Evolutionary conservation across 2,113 vertebrate genomes (phyloP), one percentile per base, ranked within the genome.

Genomic region (Toxostoma redivivum): DNA sequence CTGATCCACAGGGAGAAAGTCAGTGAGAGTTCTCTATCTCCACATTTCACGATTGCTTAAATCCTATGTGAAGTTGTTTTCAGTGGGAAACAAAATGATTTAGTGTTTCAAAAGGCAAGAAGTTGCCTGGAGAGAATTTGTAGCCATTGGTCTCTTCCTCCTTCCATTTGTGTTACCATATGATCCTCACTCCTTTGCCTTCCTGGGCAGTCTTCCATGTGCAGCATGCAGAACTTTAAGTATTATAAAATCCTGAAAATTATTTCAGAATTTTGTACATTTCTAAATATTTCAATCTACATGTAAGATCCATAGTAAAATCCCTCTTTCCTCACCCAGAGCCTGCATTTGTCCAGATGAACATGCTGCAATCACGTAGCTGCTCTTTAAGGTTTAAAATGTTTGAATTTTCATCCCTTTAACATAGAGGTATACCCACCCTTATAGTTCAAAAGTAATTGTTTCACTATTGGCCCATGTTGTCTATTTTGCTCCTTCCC

Each of bases 291-390:
- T 81, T 54, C 2, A 2, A 28, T 14, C 35, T 47, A 71, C 30
- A 35, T 0, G 0, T 3, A 35, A 74, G 9, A n/a, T 42, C 17
- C 25, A 19, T 0, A 60, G 21, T 7, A 85, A 50, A 83, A 81
- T 13, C 11, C 24, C 11, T 58, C 20, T 60, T 76, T 54, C 30
- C 12, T 93, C 57, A 64, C 38, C 67, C 12, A 40, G 1, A 62
- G 15, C 22, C 44, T 54, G 27, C 14, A 18, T 6, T 64, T 47
- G 48, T 31, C 35, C 71, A 64, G 35, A 45, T 27, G 24, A 67
- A 35, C 19, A 15, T 4, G 30, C 19, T 64, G 33, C 21, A 24
- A 19, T 31, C 67, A 21, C 3, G 0, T 2, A 45, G 40, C 31
- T 65, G 57, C 25, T 77, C 37, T 27, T 15, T 2, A 0, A 54